phyloP scores from a whole-genome alignment of 2,888 invertebrate species.

The Disparrhopalites patrizii region DNA sequence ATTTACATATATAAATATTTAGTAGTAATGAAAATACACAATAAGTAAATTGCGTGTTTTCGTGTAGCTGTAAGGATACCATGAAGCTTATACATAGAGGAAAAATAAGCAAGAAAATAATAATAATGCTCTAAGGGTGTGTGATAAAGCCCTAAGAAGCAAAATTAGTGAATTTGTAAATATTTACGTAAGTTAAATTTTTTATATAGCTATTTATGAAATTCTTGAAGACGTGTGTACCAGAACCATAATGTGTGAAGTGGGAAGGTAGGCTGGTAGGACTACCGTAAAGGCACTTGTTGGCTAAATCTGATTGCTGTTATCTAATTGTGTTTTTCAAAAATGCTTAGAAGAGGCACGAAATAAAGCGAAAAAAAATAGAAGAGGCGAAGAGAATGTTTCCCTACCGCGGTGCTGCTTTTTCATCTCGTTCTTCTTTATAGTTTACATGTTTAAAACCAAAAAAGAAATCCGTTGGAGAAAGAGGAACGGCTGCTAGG shows the following conservation, averaged over 20 bases:
- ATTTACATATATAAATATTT: no score
- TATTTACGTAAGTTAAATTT: conserved; percentile 1
- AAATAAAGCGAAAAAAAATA: neutral
- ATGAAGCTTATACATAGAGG: no score
- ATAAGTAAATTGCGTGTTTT: no score
- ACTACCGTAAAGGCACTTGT: conserved; percentile 5
- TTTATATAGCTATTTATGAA: no score
- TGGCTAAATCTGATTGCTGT: no score
- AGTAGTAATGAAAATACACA: no score
- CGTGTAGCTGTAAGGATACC: no score
- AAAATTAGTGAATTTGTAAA: neutral
- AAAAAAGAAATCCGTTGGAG: neutral
- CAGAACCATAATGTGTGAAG: neutral
- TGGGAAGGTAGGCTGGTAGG: conserved; percentile 4
- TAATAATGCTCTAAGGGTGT: conserved; percentile 4
- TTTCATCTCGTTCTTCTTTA: conserved; percentile 3
- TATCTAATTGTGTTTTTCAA: no score
- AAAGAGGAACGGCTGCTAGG: neutral
- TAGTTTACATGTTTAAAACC: neutral
- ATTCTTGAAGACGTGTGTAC: conserved; percentile 1
- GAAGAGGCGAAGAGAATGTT: neutral
- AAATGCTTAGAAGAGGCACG: no score
- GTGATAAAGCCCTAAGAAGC: conserved; percentile 9
- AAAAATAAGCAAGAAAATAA: no score
- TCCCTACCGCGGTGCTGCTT: conserved; percentile 14